phyloP scores from a whole-genome alignment of 2,113 vertebrate species.

The Neogobius melanostomus region DNA sequence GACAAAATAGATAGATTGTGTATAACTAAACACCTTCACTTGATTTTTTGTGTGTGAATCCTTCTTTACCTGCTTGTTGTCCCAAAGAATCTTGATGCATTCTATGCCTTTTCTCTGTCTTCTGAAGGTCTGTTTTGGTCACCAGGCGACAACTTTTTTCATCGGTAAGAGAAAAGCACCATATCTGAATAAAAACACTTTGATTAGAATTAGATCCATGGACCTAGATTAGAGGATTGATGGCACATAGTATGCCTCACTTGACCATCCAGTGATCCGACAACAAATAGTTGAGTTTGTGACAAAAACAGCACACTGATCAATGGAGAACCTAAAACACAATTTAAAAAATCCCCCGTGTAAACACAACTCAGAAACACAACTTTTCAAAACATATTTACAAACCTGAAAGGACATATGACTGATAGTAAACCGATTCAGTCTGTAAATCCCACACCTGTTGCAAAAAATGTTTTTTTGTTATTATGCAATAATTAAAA shows the following conservation, averaged over 20 bases:
- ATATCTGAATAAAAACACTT: constrained; percentile 75
- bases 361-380: not conserved
- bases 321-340: constrained; percentile 78
- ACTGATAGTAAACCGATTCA: constrained; percentile 74
- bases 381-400: not conserved
- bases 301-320: constrained; percentile 77
- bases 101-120: constrained; percentile 72
- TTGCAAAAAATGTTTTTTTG: constrained; percentile 8
- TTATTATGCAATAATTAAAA: not conserved
- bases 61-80: constrained; percentile 42
- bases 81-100: constrained; percentile 21
- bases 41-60: not conserved
- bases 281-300: constrained; percentile 76
- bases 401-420: constrained; percentile 84
- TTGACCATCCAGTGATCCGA: constrained; percentile 84
- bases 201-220: not conserved
- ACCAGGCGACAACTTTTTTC: constrained; percentile 75
- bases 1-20: not conserved
- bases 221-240: not conserved
- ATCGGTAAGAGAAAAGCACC: constrained; percentile 81
- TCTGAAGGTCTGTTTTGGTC: constrained; percentile 78
- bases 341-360: not conserved
- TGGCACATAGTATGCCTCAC: constrained; percentile 54
- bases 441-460: constrained; percentile 85
- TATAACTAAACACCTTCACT: not conserved